Evolutionary conservation across 2,888 invertebrate species (phyloP), one percentile per base, ranked within the genome.

Genomic region (Acleris laterana): DNA sequence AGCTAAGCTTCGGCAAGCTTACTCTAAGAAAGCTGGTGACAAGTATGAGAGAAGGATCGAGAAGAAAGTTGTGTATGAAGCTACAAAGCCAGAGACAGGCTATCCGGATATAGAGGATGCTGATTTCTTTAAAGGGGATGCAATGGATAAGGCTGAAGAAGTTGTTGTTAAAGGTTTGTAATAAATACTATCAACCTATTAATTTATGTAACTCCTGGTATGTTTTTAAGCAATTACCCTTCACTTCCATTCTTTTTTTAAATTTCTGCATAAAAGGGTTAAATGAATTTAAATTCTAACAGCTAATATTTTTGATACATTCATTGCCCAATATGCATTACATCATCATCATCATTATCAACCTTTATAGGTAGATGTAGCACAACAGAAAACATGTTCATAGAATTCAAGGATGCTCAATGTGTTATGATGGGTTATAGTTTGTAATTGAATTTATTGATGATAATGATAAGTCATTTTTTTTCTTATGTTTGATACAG

Each of bases 11-110:
- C 94, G 98, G 22, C 95, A 96, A 81, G 93, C 95, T 57, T 79
- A 96, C 60, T 95, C 94, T 53, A 95, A 95, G 81, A 93, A 94
- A 65, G 95, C 95, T 70, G 95, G 95, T 50, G 93, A 94, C 67
- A 96, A 97, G 81, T 99, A 98, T 84, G 93, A 96, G 44, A 95
- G 96, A 74, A 94, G 96, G 76, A 90, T 98, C 63, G 95, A 97
- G 75, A 96, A 97, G 77, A 98, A 98, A 88, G 94, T 95, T 25
- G 93, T 95, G 25, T 94, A 95, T 75, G 95, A 96, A 84, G 94
- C 95, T 1, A 95, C 95, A 17, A 95, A 95, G 75, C 96, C 97
- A 0, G 94, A 95, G 77, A 94, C 95, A 58, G 95, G 95, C 0
- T 97, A 97, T 75, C 94, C 95, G 38, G 93, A 96, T 25, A 95